phyloP scores from a whole-genome alignment of 2,797 vertebrate genomes.

The Helicolenus hilgendorfi region DNA sequence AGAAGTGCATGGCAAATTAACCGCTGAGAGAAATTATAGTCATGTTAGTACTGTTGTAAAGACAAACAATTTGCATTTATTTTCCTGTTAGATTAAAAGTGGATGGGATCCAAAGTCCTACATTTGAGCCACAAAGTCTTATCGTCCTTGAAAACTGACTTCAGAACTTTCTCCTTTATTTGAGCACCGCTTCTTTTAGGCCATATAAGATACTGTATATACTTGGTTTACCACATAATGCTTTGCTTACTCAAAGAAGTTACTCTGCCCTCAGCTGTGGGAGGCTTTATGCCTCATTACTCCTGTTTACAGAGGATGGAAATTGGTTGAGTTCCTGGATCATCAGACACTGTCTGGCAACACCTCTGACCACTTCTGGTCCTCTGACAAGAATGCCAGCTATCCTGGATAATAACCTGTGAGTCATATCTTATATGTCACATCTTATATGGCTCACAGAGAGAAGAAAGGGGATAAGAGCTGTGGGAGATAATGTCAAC shows the following conservation, averaged over 20 bases:
- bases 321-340: slow-evolving; percentile 50
- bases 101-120: background rate
- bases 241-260: slow-evolving; percentile 34
- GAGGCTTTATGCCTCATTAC: slow-evolving; percentile 40
- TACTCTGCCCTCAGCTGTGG: slow-evolving; percentile 10
- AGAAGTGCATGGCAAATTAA: background rate
- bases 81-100: background rate
- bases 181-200: background rate
- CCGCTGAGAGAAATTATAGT: background rate
- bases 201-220: background rate
- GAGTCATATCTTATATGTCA: slow-evolving; percentile 38
- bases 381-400: slow-evolving; percentile 36
- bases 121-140: background rate
- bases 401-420: slow-evolving; percentile 51
- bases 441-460: slow-evolving; percentile 24
- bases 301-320: slow-evolving; percentile 34
- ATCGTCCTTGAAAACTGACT: background rate
- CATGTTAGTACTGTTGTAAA: background rate
- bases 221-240: slow-evolving; percentile 6
- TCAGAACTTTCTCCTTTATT: background rate
- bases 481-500: slow-evolving; percentile 19
- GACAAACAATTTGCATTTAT: background rate
- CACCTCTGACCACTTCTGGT: slow-evolving; percentile 43
- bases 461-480: background rate
- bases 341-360: slow-evolving; percentile 51